Evolutionary conservation across 2,888 invertebrate species (phyloP), one percentile per base, ranked within the genome.

Genomic region (Philopedon plagiatum): DNA sequence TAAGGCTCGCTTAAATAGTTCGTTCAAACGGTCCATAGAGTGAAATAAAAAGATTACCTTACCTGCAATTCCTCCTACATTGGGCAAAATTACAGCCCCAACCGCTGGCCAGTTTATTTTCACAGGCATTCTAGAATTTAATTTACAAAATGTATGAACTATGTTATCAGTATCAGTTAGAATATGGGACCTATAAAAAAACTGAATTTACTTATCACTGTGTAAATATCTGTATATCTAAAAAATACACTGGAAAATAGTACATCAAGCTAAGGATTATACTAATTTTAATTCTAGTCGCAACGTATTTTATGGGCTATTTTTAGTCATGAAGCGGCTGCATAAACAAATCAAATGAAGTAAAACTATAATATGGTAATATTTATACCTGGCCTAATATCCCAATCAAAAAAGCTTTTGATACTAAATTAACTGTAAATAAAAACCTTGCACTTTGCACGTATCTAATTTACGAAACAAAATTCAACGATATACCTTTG

Each of bases 1-100:
- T n/a, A n/a, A n/a, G n/a, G n/a, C n/a, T n/a, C n/a, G n/a, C n/a
- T n/a, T n/a, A n/a, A n/a, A n/a, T n/a, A n/a, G n/a, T n/a, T n/a
- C n/a, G n/a, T n/a, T n/a, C n/a, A n/a, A n/a, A n/a, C n/a, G n/a
- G n/a, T n/a, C 44, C 18, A 44, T 19, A 11, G 11, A 37, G n/a
- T 13, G 4, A 37, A 8, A 37, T 9, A n/a, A n/a, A 37, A 37
- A 5, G n/a, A 37, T n/a, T n/a, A 13, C n/a, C 21, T 15, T 56
- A 65, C 71, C 73, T 0, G 89, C 85, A 86, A 91, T 88, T 5
- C 93, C 94, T 0, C 94, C 94, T 4, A 92, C 76, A 82, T 93
- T 92, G 5, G 94, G 94, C 39, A 92, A 80, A 21, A 91, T 77
- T 5, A 90, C 84, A 0, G 90, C 89, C 9, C 88, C 90, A 44